A percentile compares a stretch with the other conserved stretches of the same genome.
These are phyloP conservation scores for Pangasianodon gigas DNA, from an alignment of 2,113 vertebrate species.

Conservation along the genomic window DNA sequence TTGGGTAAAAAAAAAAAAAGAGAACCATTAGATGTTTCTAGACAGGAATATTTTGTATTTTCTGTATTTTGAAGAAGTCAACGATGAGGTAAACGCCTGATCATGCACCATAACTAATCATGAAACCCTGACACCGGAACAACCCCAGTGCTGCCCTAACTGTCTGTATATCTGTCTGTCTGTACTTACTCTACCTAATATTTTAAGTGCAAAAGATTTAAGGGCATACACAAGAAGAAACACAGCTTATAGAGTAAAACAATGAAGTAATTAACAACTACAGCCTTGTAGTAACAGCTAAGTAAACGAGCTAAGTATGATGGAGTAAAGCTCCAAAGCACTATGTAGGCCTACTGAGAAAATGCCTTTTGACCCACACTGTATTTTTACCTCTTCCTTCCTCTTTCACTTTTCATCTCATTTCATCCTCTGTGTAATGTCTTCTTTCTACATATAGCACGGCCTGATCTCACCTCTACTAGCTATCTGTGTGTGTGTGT, in stretches of 20 bases:
- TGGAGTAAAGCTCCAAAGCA: neutral
- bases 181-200: neutral
- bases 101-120: neutral
- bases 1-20: neutral
- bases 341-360: neutral
- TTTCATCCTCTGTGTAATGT: neutral
- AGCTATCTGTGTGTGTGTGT: conserved; percentile 12
- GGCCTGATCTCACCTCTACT: neutral
- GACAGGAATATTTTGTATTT: neutral
- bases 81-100: neutral
- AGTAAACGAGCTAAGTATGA: neutral
- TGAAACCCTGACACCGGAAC: neutral
- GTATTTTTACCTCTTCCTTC: neutral
- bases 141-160: neutral
- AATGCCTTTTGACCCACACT: neutral
- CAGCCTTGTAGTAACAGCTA: neutral
- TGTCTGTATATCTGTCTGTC: neutral
- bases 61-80: neutral
- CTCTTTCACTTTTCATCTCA: neutral
- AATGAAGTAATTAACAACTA: neutral
- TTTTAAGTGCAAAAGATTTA: neutral
- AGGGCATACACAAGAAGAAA: neutral
- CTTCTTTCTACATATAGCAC: neutral
- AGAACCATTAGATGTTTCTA: neutral
- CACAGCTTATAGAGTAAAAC: neutral